phyloP scores from a whole-genome alignment of 2,113 vertebrate species.

The Zosterops hypoxanthus region DNA sequence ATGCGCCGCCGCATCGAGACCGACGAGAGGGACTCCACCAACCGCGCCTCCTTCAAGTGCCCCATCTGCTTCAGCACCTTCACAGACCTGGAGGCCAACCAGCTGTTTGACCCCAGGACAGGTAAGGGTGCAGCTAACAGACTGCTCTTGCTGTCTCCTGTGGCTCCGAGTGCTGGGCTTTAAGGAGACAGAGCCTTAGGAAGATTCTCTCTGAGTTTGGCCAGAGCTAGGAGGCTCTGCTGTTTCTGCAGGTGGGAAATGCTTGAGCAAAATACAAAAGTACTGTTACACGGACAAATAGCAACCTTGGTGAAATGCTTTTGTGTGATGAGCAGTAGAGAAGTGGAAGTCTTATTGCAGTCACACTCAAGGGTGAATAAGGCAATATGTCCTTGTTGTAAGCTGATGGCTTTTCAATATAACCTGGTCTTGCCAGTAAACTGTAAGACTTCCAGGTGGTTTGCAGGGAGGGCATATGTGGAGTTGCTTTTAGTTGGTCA shows the following conservation, averaged over 20 bases:
- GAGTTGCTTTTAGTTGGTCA: neutral
- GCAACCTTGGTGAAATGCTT: neutral
- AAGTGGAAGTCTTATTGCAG: neutral
- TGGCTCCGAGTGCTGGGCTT: neutral
- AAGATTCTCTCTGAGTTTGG: neutral
- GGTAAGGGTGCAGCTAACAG: constrained; percentile 75
- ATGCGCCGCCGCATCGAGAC: constrained; percentile 98
- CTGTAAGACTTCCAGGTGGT: neutral
- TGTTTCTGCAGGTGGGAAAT: neutral
- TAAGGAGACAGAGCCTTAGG: neutral
- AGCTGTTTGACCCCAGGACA: constrained; percentile 92
- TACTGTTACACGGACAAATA: neutral
- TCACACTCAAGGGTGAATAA: neutral
- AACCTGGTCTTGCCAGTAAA: neutral
- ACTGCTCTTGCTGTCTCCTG: neutral
- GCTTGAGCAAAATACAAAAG: neutral
- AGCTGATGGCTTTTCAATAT: neutral
- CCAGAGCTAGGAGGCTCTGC: neutral
- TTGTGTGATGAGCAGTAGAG: neutral
- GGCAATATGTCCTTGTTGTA: neutral
- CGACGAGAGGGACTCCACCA: constrained; percentile 95
- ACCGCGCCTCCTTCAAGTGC: constrained; percentile 94
- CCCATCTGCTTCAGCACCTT: constrained; percentile 94
- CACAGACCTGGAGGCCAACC: constrained; percentile 97
- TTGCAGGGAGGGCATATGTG: neutral